Conservation (phyloP, 2,113 vertebrate genomes). For the Lycocorax pyrrhopterus region DNA sequence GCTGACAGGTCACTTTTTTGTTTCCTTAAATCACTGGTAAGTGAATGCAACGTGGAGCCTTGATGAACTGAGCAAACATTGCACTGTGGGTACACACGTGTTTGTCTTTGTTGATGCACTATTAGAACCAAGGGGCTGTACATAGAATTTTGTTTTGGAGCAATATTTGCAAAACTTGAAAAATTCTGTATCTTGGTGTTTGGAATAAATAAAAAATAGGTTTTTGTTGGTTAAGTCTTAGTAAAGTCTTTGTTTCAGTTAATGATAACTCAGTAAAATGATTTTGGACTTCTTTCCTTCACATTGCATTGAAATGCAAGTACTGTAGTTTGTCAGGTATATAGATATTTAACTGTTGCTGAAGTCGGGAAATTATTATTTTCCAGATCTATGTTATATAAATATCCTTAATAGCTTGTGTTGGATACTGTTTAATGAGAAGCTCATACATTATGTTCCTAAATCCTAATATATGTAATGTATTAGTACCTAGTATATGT, state of each 20-base stretch:
- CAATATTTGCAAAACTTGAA: constrained; percentile 76
- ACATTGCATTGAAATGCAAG: neutral
- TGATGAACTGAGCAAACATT: constrained; percentile 62
- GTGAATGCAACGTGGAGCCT: constrained; percentile 58
- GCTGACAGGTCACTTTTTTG: constrained; percentile 51
- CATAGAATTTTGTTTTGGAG: constrained; percentile 70
- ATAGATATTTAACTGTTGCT: neutral
- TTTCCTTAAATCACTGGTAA: constrained; percentile 46
- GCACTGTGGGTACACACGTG: constrained; percentile 63
- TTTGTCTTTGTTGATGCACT: constrained; percentile 65
- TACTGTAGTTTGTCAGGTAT: neutral
- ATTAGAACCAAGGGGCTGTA: constrained; percentile 69
- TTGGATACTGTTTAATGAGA: neutral
- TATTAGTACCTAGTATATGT: neutral
- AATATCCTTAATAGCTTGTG: neutral
- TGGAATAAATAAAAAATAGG: constrained; percentile 73
- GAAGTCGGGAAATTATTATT: rapidly evolving
- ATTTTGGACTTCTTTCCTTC: neutral
- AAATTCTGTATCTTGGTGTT: constrained; percentile 74
- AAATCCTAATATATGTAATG: neutral
- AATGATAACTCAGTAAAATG: neutral
- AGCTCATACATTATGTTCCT: neutral
- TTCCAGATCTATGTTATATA: neutral
- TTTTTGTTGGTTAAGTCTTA: constrained; percentile 67
- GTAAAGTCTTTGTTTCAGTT: constrained; percentile 34